Percentiles rank a stretch among this genome's conserved stretches.
These are phyloP conservation scores for Tetranychus piercei DNA, from an alignment of 2,888 invertebrate species.

Conservation along the genomic window DNA sequence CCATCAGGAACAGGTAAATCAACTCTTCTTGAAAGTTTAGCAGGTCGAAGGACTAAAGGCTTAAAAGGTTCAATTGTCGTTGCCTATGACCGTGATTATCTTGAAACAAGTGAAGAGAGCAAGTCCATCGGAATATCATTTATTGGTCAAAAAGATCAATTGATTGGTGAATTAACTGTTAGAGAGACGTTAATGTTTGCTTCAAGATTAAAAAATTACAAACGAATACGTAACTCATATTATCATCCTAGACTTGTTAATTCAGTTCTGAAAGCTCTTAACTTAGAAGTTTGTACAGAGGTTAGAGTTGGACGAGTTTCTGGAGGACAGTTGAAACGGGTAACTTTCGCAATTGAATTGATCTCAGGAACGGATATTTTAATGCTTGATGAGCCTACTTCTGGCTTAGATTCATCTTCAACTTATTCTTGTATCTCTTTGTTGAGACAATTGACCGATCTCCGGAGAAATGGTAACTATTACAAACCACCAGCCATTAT, in stretches of 20 bases:
- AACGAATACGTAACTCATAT: slow-evolving; percentile 13
- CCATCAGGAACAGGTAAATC: slow-evolving; percentile 21
- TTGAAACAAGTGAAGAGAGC: slow-evolving; percentile 3
- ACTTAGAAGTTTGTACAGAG: slow-evolving; percentile 53
- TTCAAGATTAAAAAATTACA: slow-evolving; percentile 22
- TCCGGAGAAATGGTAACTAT: background rate
- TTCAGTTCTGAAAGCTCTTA: slow-evolving; percentile 64
- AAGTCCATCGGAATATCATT: slow-evolving; percentile 19
- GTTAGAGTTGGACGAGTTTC: slow-evolving; percentile 55
- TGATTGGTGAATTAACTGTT: slow-evolving; percentile 20
- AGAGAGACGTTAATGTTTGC: slow-evolving; percentile 22
- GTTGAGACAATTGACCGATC: slow-evolving; percentile 51
- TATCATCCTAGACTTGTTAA: slow-evolving; percentile 41
- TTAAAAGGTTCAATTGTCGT: slow-evolving; percentile 17
- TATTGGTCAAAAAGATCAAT: slow-evolving; percentile 20
- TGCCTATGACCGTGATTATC: slow-evolving; percentile 11
- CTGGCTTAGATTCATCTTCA: slow-evolving; percentile 72
- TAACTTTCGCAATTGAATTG: slow-evolving; percentile 73
- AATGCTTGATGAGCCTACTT: slow-evolving; percentile 33
- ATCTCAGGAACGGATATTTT: slow-evolving; percentile 37
- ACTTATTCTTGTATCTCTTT: slow-evolving; percentile 63
- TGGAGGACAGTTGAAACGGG: slow-evolving; percentile 72
- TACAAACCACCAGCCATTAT: slow-evolving; percentile 47
- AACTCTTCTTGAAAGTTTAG: slow-evolving; percentile 20
- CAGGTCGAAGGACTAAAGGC: slow-evolving; percentile 15